Conservation (phyloP, 2,113 vertebrate genomes). For the Agelaius phoeniceus region DNA sequence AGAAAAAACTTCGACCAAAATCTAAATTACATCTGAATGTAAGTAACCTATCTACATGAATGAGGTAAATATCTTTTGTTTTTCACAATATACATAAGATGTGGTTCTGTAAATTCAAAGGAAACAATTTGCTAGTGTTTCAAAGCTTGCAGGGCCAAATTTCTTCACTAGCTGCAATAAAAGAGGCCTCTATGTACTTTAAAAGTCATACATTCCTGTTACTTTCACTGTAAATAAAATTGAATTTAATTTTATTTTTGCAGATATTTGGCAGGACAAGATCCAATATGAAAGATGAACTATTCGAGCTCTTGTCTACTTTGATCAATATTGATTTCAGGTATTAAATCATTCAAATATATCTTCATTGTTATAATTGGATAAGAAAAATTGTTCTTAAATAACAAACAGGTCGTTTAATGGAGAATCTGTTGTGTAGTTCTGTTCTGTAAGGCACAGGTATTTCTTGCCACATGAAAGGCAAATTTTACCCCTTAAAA, state of each 20-base stretch:
- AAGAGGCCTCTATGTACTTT: background rate
- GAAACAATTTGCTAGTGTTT: background rate
- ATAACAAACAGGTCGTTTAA: background rate
- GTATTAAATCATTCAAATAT: background rate
- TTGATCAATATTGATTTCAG: background rate
- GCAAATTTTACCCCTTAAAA: background rate
- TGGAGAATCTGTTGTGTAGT: background rate
- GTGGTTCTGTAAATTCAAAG: background rate
- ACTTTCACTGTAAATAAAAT: background rate
- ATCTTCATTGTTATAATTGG: background rate
- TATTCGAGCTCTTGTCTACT: slow-evolving; percentile 69
- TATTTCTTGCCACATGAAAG: background rate
- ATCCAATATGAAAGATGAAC: background rate
- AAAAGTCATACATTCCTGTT: background rate
- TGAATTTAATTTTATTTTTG: background rate
- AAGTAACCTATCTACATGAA: background rate
- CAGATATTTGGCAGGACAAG: background rate
- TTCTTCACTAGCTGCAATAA: background rate
- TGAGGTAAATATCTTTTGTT: background rate
- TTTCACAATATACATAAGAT: background rate
- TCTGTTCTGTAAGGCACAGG: background rate
- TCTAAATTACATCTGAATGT: background rate
- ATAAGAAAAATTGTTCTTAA: background rate
- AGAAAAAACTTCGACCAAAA: background rate
- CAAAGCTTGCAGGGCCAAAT: background rate